Conservation (phyloP, 2,888 invertebrate species). For the Orchestes rusci region DNA sequence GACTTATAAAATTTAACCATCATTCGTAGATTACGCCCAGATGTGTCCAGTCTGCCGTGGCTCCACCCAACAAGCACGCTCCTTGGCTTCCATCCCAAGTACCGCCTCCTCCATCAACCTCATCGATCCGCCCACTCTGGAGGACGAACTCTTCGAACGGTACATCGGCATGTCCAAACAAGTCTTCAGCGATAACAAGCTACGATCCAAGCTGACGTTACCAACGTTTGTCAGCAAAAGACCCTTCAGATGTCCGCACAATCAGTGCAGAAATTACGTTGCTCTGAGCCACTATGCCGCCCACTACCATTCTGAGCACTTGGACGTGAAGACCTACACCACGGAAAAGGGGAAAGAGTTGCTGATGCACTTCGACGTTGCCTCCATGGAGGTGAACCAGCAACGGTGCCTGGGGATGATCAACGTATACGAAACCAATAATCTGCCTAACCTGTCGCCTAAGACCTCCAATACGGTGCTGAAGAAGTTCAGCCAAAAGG, state of each 20-base stretch:
- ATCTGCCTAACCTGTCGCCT: conserved; percentile 29
- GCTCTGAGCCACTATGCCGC: conserved; percentile 36
- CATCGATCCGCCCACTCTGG: too few species aligned
- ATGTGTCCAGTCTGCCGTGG: too few species aligned
- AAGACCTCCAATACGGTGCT: conserved; percentile 32
- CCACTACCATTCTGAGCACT: conserved; percentile 40
- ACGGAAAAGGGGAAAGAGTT: conserved; percentile 34
- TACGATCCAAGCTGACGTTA: conserved; percentile 9
- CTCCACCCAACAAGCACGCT: too few species aligned
- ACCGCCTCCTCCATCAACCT: too few species aligned
- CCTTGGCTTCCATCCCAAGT: too few species aligned
- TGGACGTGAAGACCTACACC: conserved; percentile 32
- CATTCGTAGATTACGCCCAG: too few species aligned
- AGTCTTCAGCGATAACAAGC: too few species aligned
- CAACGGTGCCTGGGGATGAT: conserved; percentile 37
- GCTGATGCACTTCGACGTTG: conserved; percentile 32
- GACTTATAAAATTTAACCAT: too few species aligned
- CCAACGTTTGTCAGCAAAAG: conserved; percentile 20
- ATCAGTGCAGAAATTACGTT: conserved; percentile 37
- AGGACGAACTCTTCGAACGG: too few species aligned
- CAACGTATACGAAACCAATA: conserved; percentile 35
- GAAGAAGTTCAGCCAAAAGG: conserved; percentile 32
- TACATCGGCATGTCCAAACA: too few species aligned
- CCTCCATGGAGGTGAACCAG: conserved; percentile 30
- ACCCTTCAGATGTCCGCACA: conserved; percentile 37